phyloP scores from a whole-genome alignment of 2,113 vertebrate genomes.

The Bambusicola thoracicus region DNA sequence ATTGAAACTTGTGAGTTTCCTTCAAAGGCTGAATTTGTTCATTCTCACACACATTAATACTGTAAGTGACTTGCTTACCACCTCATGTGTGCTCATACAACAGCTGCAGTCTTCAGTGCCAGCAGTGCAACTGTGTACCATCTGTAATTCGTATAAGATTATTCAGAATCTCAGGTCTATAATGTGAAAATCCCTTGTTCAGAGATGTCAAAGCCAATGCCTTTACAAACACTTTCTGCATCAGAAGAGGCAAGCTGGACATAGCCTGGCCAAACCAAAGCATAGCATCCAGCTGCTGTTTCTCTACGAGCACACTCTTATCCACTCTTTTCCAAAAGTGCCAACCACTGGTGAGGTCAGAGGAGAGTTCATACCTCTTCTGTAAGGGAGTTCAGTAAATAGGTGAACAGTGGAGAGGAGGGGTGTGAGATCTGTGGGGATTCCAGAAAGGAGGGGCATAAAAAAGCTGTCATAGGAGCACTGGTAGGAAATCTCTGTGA shows the following conservation, averaged over 20 bases:
- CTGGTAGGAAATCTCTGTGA: not conserved
- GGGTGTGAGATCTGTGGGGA: accelerated
- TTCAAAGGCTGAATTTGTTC: not conserved
- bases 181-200: not conserved
- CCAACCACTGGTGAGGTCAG: not conserved
- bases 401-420: not conserved
- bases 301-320: not conserved
- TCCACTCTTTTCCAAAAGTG: not conserved
- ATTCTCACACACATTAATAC: not conserved
- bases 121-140: not conserved
- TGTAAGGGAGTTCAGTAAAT: not conserved
- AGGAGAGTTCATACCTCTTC: not conserved
- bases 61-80: not conserved
- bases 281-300: not conserved
- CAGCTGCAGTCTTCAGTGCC: not conserved
- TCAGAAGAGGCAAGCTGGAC: not conserved
- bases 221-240: not conserved
- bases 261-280: not conserved
- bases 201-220: accelerated
- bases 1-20: not conserved
- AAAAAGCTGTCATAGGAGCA: not conserved
- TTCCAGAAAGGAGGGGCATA: not conserved
- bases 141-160: not conserved
- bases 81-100: not conserved
- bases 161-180: not conserved